Percentiles rank a stretch among this genome's conserved stretches.
phyloP scores from a whole-genome alignment of 2,797 vertebrate species.

The Enteromius unitaeniatus region DNA sequence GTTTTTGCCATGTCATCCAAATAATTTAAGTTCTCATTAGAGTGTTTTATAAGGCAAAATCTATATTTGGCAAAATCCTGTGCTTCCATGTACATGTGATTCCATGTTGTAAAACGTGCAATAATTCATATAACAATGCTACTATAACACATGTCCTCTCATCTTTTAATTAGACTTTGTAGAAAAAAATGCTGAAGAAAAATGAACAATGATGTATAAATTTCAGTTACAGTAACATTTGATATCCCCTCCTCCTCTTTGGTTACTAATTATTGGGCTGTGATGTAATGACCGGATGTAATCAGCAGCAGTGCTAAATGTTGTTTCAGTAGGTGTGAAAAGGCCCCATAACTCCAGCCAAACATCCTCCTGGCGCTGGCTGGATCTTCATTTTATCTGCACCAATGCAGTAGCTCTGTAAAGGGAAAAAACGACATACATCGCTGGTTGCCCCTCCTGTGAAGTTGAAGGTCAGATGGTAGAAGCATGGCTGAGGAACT shows the following conservation, averaged over 20 bases:
- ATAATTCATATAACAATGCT: neutral
- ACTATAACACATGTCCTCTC: neutral
- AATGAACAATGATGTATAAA: neutral
- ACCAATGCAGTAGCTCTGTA: constrained; percentile 73
- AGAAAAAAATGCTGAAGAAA: neutral
- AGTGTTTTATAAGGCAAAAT: neutral
- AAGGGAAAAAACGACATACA: constrained; percentile 75
- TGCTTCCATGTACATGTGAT: no score
- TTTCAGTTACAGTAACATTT: constrained; percentile 49
- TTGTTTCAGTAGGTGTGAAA: constrained; percentile 85
- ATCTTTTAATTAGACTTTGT: neutral
- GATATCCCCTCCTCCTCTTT: constrained; percentile 71
- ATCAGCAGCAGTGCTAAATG: constrained; percentile 81
- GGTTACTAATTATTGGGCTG: constrained; percentile 76
- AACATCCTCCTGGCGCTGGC: constrained; percentile 77
- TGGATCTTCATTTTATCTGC: constrained; percentile 80
- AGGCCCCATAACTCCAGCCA: constrained; percentile 83
- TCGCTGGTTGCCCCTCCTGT: constrained; percentile 74
- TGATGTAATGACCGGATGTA: constrained; percentile 81
- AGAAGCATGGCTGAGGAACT: constrained; percentile 10
- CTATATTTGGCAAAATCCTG: neutral
- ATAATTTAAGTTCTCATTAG: neutral
- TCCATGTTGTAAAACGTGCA: neutral
- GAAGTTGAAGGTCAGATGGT: constrained; percentile 66
- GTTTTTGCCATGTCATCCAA: neutral